Percentiles rank a stretch among this genome's conserved stretches.
Conservation (phyloP, 2,797 vertebrate species). For the Bradypodion ventrale region DNA sequence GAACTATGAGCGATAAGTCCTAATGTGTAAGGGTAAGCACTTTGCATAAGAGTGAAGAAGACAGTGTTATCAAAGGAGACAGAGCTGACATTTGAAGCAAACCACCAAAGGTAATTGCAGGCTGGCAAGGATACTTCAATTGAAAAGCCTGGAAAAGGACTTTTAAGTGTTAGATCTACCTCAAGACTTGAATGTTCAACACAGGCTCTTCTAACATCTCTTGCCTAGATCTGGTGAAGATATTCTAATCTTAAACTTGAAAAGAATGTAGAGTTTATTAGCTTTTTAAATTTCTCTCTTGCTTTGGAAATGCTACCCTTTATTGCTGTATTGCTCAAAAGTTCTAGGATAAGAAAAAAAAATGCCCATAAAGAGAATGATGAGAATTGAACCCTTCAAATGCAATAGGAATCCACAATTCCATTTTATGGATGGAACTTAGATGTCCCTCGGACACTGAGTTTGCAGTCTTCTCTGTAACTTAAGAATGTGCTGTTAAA, state of each 20-base stretch:
- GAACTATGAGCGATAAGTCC: neutral
- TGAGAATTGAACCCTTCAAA: neutral
- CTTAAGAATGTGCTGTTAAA: neutral
- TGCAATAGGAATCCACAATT: neutral
- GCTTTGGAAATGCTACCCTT: neutral
- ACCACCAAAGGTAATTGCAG: neutral
- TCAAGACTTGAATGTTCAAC: neutral
- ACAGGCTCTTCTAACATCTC: neutral
- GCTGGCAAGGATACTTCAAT: neutral
- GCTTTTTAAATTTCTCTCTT: neutral
- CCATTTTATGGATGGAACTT: neutral
- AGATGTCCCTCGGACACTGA: no score
- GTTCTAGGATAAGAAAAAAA: neutral
- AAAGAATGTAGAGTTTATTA: neutral
- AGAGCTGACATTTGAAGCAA: neutral
- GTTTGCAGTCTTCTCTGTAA: neutral
- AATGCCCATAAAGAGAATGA: no score
- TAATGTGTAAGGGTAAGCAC: neutral
- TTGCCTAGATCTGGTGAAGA: neutral
- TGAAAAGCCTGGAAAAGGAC: neutral
- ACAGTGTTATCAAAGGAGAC: fast-evolving
- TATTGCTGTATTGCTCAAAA: neutral
- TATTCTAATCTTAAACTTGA: neutral
- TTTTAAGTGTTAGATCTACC: neutral
- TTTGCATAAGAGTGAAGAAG: neutral